Evolutionary conservation across 2,113 vertebrate genomes (phyloP), one percentile per base, ranked within the genome.

Genomic region (Syngnathus typhle): DNA sequence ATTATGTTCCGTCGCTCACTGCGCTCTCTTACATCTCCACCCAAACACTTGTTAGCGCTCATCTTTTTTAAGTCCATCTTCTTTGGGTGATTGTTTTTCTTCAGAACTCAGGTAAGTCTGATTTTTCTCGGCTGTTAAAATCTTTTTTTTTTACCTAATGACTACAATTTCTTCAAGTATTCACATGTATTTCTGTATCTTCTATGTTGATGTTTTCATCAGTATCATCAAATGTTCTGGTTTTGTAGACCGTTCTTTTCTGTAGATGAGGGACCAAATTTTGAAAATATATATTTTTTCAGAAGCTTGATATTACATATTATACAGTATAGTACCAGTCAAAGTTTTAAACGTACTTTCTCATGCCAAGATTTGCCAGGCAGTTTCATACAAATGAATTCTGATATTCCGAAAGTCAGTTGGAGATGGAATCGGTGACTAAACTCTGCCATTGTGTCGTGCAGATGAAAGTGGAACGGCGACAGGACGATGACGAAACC

Each of bases 401-500:
- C 41, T 11, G 41, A 43, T 13, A 52, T 21, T 52, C 7, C 21
- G 51, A 10, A 52, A 19, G 19, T 11, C 19, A n/a, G 1, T 23
- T 52, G n/a, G 51, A 49, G 46, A 18, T 13, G 6, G 6, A 49
- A 49, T 49, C 7, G 46, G 46, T 49, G 46, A 18, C 16, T 15
- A 49, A 49, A 49, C 13, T 15, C 11, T 15, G 11, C 10, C 13
- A 36, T 58, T 58, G 60, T 61, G n/a, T 15, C 21, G 3, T 16
- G 60, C 21, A 87, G 80, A 91, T 92, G 91, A 92, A 91, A 85
- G 89, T 90, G 44, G 91, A 91, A 69, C 76, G 74, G 0, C 39
- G 66, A 3, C 82, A 70, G 71, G 78, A 80, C 32, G 77, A 85
- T 13, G 32, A 12, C 7, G 81, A 63, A 5, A 55, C 73, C 19